phyloP scores from a whole-genome alignment of 2,797 vertebrate species.

The Sebastiscus albofasciatus region DNA sequence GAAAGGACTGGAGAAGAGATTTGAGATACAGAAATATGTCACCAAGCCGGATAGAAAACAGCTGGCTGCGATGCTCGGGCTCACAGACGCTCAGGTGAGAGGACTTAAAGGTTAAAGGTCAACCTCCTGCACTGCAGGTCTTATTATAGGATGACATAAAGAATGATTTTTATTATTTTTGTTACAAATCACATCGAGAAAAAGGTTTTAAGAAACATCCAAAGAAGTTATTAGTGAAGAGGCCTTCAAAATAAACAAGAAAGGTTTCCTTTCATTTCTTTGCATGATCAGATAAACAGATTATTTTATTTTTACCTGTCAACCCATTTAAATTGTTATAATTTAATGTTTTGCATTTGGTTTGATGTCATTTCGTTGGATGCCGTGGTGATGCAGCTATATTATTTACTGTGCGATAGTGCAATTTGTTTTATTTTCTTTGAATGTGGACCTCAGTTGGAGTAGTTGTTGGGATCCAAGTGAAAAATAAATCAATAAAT shows the following conservation, averaged over 20 bases:
- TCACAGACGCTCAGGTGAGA: conserved; percentile 96
- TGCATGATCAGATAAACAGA: not conserved
- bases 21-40: conserved; percentile 99
- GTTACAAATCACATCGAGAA: not conserved
- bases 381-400: not conserved
- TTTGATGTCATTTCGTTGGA: not conserved
- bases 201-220: not conserved
- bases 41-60: conserved; percentile 99
- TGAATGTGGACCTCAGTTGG: not conserved
- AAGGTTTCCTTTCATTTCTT: not conserved
- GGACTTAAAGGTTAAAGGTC: not conserved
- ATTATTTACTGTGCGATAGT: not conserved
- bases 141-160: not conserved
- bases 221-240: not conserved
- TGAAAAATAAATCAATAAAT: not conserved
- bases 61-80: conserved; percentile 96
- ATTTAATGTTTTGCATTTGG: not conserved
- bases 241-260: not conserved
- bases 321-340: not conserved
- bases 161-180: not conserved
- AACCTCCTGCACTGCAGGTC: not conserved
- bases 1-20: conserved; percentile 97
- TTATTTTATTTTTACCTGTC: not conserved
- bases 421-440: not conserved
- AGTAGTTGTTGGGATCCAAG: not conserved